These are phyloP conservation scores for Synanthedon vespiformis DNA, from an alignment of 2,888 invertebrate species.

Conservation along the genomic window DNA sequence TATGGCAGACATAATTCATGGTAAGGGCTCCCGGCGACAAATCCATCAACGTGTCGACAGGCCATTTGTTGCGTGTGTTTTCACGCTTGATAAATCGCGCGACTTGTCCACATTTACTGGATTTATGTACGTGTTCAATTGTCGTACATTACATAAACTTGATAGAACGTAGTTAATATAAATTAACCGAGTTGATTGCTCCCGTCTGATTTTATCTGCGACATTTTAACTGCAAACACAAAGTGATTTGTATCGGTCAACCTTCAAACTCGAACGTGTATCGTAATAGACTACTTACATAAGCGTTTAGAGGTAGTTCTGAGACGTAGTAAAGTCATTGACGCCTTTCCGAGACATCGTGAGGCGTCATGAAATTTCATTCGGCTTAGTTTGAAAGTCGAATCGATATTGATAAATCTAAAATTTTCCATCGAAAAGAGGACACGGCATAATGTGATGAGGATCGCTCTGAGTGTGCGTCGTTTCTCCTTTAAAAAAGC, in stretches of 20 bases:
- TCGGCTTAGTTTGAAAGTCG: conserved; percentile 34
- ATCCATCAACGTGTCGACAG: conserved; percentile 66
- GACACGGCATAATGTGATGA: conserved; percentile 14
- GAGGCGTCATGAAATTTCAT: conserved; percentile 25
- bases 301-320: neutral
- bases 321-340: conserved; percentile 10
- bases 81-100: conserved; percentile 62
- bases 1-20: conserved; percentile 27
- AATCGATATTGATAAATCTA: conserved; percentile 14
- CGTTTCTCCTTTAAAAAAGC: conserved; percentile 20
- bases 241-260: neutral
- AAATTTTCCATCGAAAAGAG: conserved; percentile 35
- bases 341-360: conserved; percentile 5
- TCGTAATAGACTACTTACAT: neutral
- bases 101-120: conserved; percentile 58
- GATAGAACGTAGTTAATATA: conserved; percentile 20
- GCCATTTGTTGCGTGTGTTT: conserved; percentile 65
- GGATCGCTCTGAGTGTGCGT: conserved; percentile 5
- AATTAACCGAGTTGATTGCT: neutral
- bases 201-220: neutral
- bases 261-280: neutral
- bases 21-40: conserved; percentile 59
- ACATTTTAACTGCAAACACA: conserved; percentile 1
- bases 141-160: conserved; percentile 42
- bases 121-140: conserved; percentile 49